A percentile compares a stretch with the other conserved stretches of the same genome.
Conservation (phyloP, 1,140 invertebrate genomes). For the Lepidostoma basale region DNA sequence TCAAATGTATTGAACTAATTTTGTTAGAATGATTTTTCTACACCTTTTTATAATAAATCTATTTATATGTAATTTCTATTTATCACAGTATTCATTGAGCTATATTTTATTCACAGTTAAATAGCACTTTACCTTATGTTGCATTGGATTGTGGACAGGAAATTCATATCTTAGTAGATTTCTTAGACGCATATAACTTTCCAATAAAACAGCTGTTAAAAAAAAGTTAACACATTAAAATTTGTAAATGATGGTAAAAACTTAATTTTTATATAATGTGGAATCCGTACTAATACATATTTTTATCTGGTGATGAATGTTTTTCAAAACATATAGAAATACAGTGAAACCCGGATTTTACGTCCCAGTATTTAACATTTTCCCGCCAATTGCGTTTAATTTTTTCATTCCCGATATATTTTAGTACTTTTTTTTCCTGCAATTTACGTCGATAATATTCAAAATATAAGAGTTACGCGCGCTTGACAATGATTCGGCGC, state of each 20-base stretch:
- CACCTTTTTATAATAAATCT: neutral
- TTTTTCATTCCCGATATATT: too few species aligned
- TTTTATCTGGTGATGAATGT: neutral
- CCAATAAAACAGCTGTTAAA: conserved; percentile 54
- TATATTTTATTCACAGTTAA: neutral
- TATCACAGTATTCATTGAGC: neutral
- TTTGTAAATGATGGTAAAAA: neutral
- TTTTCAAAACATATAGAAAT: too few species aligned
- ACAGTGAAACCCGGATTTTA: too few species aligned
- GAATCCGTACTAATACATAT: conserved; percentile 30
- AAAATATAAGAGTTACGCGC: too few species aligned
- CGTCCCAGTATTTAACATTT: too few species aligned
- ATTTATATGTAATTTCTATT: too few species aligned
- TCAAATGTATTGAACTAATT: too few species aligned
- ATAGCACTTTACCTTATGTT: conserved; percentile 39
- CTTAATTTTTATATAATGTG: too few species aligned
- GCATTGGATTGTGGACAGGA: conserved; percentile 52
- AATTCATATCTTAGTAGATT: conserved; percentile 65
- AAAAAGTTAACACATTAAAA: neutral
- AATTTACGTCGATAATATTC: too few species aligned
- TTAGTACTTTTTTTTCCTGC: too few species aligned
- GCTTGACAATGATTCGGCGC: too few species aligned
- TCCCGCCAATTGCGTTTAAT: too few species aligned
- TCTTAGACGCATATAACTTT: conserved; percentile 58
- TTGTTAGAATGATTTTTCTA: neutral